A percentile compares a stretch with the other conserved stretches of the same genome.
phyloP scores from a whole-genome alignment of 2,888 invertebrate species.

The Caenorhabditis sp. region DNA sequence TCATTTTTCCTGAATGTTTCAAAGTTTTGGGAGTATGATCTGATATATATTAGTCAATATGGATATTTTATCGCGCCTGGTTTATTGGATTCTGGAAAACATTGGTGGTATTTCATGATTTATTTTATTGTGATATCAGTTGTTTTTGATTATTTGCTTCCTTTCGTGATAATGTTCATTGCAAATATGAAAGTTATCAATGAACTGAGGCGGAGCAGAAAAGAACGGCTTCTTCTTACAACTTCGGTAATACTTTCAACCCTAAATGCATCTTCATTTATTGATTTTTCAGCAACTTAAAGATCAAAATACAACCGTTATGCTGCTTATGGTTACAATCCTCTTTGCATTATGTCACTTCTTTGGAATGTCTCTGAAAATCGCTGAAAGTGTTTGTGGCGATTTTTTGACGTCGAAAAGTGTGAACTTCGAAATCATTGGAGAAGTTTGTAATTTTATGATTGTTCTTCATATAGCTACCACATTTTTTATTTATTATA shows the following conservation, averaged over 20 bases:
- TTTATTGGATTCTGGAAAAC: conserved; percentile 20
- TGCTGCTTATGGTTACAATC: conserved; percentile 38
- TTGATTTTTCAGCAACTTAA: conserved; percentile 21
- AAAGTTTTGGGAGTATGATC: conserved; percentile 35
- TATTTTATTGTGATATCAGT: conserved; percentile 34
- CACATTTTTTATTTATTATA: conserved; percentile 39
- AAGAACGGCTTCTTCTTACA: conserved; percentile 28
- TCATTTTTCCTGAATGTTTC: conserved; percentile 32
- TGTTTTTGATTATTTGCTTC: conserved; percentile 34
- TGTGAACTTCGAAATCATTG: conserved; percentile 25
- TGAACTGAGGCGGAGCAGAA: conserved; percentile 20
- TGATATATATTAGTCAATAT: conserved; percentile 5
- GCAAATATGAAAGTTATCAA: conserved; percentile 38
- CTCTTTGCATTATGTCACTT: conserved; percentile 39
- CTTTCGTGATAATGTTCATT: conserved; percentile 38
- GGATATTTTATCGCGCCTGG: conserved; percentile 26
- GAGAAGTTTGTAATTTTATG: conserved; percentile 30
- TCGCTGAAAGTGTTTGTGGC: conserved; percentile 26
- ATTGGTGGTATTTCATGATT: conserved; percentile 37
- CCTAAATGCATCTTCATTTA: too few relatives aligned
- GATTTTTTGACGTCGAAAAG: conserved; percentile 21
- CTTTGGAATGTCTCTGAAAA: conserved; percentile 35
- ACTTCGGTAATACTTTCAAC: conserved; percentile 24
- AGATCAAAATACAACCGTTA: conserved; percentile 41
- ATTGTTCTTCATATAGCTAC: conserved; percentile 37